phyloP scores from a whole-genome alignment of 1,140 invertebrate species.

The Caenorhabditis remanei region DNA sequence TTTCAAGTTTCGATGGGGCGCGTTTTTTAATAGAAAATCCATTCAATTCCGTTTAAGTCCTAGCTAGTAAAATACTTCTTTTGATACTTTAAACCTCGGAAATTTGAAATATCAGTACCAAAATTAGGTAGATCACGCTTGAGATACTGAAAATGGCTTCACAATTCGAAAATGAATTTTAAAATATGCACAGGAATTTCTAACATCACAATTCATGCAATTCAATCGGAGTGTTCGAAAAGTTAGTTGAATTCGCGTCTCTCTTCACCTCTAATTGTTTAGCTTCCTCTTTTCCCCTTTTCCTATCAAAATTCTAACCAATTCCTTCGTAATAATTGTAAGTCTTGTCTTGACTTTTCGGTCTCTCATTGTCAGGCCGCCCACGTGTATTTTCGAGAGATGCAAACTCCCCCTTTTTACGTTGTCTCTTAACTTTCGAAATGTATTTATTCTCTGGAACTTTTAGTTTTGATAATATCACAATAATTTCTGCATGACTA shows the following conservation, averaged over 20 bases:
- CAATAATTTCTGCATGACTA: too few relatives aligned
- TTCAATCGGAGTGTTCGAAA: constrained; percentile 29
- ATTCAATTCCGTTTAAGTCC: too few relatives aligned
- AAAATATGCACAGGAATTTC: not conserved
- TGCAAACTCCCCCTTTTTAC: not conserved
- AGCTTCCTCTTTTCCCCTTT: not conserved
- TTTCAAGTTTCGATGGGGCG: too few relatives aligned
- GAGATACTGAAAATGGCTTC: not conserved
- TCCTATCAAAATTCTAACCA: constrained; percentile 18
- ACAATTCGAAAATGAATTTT: too few relatives aligned
- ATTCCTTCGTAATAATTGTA: not conserved
- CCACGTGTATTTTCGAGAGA: constrained; percentile 2
- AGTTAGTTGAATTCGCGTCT: constrained; percentile 24
- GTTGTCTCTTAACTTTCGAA: not conserved
- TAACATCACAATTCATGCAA: constrained; percentile 36
- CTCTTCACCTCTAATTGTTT: not conserved
- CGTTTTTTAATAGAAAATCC: too few relatives aligned
- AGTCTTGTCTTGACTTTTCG: constrained; percentile 20
- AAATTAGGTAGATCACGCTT: too few relatives aligned
- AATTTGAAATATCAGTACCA: too few relatives aligned
- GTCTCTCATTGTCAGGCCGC: constrained; percentile 2
- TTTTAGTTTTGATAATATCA: not conserved
- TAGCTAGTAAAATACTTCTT: too few relatives aligned
- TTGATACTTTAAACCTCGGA: too few relatives aligned
- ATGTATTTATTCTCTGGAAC: too few relatives aligned